Evolutionary conservation across 2,113 vertebrate species (phyloP), one percentile per base, ranked within the genome.

Genomic region (Nesogale talazaci): DNA sequence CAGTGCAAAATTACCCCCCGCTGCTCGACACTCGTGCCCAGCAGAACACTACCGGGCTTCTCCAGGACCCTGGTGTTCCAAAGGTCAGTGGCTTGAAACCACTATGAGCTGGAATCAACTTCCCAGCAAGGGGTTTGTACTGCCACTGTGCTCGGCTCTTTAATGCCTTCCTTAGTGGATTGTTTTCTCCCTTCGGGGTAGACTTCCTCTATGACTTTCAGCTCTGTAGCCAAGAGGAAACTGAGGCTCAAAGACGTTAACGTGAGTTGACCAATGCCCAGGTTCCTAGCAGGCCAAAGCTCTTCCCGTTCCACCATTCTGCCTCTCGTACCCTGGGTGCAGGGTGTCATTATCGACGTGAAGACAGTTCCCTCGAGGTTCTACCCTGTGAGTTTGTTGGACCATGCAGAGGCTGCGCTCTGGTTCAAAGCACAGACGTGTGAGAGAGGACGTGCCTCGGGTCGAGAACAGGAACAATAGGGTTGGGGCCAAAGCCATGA

Each of bases 201-300:
- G 6, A 78, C 27, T 36, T 59, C 80, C 2, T 78, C 31, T 40
- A 19, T 19, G 42, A 9, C 29, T 15, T 31, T 87, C 80, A 67
- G 36, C 57, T 80, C 57, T 74, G 82, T 88, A 87, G 38, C 86
- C 88, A 80, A 76, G 31, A 77, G 34, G 52, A 93, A 77, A 90
- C 6, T 57, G 59, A 84, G 61, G 56, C 61, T 88, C 59, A 80
- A 70, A 88, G 12, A 91, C 20, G 52, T 65, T 75, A 76, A 69
- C n/a, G n/a, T 56, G 52, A 85, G 76, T 80, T n/a, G 56, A 4
- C 42, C 59, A 61, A 88, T 86, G 67, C 20, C 19, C 59, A 40
- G 34, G 20, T 83, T 69, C 63, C 14, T 10, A 29, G 9, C n/a
- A 81, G 16, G 8, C 36, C n/a, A 46, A 36, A 78, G n/a, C n/a